Base-by-base conservation (phyloP, 2,113 vertebrate species). In the Cricetomys ansorgei region DNA sequence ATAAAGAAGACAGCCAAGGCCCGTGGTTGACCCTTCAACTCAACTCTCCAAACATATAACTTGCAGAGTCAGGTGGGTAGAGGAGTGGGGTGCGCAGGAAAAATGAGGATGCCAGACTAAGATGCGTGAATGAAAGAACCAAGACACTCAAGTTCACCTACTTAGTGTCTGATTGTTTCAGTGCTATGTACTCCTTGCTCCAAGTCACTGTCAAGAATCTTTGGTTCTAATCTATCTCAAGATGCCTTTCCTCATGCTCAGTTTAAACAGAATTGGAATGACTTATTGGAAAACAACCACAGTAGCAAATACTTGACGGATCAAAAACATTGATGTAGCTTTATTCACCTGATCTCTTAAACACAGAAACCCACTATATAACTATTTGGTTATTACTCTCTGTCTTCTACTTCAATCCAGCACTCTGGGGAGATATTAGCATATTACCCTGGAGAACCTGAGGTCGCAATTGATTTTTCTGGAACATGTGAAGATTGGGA, bases 1-100 rank as follows among this genome's bases (percentile, higher is more conserved):
- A 40, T 85, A 85, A 92, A 87, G 67, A 97, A 98, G 45, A 75
- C 80, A 87, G 50, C 19, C 43, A 31, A 23, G 34, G 83, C 48
- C 88, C 64, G 76, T 37, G 37, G 53, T 29, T 29, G n/a, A 64
- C 72, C 34, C 34, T 93, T 95, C 43, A 85, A 77, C 55, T 95
- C 43, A 85, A 77, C 55, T 89, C 65, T 53, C 50, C 29, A 80
- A 77, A 92, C 69, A 96, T 40, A 81, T 90, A 92, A 91, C 50
- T 27, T 6, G 45, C 31, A 29, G 87, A 92, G 89, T 53, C 29
- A 79, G 55, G 73, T 48, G 8, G 64, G 40, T 85, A 21, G 27
- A 45, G 25, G 89, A 76, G 34, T n/a, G 34, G 55, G 43, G 53
- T 17, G 9, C 37, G 7, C 23, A 55, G 48, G 15, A 55, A 21